Base-by-base conservation (phyloP, 1,140 invertebrate species). In the Dreissena polymorpha region DNA sequence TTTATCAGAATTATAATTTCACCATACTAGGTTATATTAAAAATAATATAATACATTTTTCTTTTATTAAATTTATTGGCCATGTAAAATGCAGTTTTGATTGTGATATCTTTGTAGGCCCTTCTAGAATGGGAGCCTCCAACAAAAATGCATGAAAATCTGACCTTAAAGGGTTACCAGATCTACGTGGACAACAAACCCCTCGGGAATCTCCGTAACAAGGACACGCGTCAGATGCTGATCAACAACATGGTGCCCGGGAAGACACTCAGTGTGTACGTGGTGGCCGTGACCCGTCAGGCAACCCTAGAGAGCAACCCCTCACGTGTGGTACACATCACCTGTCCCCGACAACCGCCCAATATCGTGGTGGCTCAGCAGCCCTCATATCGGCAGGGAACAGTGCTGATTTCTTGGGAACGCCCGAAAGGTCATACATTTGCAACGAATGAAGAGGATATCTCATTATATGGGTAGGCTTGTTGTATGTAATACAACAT, bases 331-430 rank as follows among this genome's bases (percentile, higher is more conserved):
- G 49, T 93, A 10, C 88, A 90, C 67, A 85, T 93, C 21, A 90
- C 90, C 10, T 93, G 92, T 88, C 92, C 93, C 10, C 51, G 79
- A 10, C 83, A 85, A 65, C 93, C 93, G 14, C 83, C 88, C 60
- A 71, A 88, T 0, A 89, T 91, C 10, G 51, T 82, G 18, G 89
- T 93, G 10, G 83, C 87, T 27, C 90, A 93, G 84, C 89, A 93
- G 69, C 91, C 93, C 18, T 91, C 91, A 8, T 90, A 89, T 79
- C 91, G 92, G 72, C 86, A 86, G 29, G 91, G 92, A 6, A 90
- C 89, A 79, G 92, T 91, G 2, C 84, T 93, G 2, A 86, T 93
- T 21, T 90, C 89, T 14, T 93, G 92, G 93, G 88, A 90, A 50
- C 90, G 89, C 77, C 91, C 91, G 1, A 77, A 86, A 12, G 88